Conservation (phyloP, 2,797 vertebrate species). For the Bradypodion ventrale region DNA sequence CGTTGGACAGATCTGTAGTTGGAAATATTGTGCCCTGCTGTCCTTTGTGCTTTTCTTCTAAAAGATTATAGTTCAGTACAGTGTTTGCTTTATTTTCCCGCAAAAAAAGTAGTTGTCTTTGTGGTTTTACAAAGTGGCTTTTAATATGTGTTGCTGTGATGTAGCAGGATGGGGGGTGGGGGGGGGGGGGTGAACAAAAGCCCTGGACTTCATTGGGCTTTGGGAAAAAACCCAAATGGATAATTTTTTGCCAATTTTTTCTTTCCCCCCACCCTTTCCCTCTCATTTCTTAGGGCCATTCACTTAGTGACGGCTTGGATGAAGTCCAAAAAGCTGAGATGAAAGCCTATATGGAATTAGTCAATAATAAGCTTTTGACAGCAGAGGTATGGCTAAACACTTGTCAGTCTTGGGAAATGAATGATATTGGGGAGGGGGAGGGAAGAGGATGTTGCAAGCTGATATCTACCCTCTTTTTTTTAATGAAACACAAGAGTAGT, state of each 20-base stretch:
- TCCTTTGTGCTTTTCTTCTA: not conserved
- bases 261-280: not conserved
- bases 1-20: not conserved
- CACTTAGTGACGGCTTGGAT: conserved; percentile 91
- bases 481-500: not conserved
- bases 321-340: conserved; percentile 97
- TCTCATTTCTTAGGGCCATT: conserved; percentile 85
- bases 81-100: not conserved
- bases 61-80: not conserved
- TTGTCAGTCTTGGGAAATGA: conserved; percentile 36
- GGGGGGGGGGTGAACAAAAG: conserved; percentile 30
- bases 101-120: conserved; percentile 29
- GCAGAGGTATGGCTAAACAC: conserved; percentile 85
- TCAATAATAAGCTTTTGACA: conserved; percentile 97
- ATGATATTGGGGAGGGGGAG: conserved; percentile 18
- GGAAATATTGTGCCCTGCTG: not conserved
- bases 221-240: conserved; percentile 41
- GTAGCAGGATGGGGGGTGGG: not conserved
- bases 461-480: not conserved
- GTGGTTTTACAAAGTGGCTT: conserved; percentile 28
- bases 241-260: conserved; percentile 42
- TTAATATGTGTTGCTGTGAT: conserved; percentile 28
- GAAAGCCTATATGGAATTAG: conserved; percentile 99
- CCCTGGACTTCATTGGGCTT: conserved; percentile 27
- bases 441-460: not conserved